phyloP scores from a whole-genome alignment of 2,113 vertebrate genomes.

The Spea bombifrons region DNA sequence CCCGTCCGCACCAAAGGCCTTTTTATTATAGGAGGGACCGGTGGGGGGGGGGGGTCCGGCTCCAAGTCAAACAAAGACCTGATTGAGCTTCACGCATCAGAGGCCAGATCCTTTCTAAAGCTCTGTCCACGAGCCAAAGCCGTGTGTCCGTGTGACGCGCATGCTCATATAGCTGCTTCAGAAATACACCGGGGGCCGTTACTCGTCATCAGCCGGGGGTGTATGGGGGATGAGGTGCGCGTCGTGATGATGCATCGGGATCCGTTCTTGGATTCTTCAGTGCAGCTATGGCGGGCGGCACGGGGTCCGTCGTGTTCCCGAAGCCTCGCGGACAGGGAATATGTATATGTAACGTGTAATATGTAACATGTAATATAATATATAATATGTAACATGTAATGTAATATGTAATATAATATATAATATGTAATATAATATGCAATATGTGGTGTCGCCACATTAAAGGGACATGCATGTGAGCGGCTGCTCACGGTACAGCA shows the following conservation, averaged over 20 bases:
- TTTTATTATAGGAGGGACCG: constrained; percentile 28
- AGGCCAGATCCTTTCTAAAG: constrained; percentile 1
- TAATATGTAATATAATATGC: too few relatives aligned
- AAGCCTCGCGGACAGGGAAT: too few relatives aligned
- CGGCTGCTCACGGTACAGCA: too few relatives aligned
- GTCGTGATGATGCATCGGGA: neutral
- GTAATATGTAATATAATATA: too few relatives aligned
- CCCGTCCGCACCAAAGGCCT: neutral
- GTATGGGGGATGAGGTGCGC: neutral
- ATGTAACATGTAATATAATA: too few relatives aligned
- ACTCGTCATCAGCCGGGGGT: neutral
- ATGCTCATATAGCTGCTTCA: neutral
- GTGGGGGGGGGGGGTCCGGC: constrained; percentile 3
- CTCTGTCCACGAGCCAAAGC: neutral
- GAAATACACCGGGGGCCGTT: neutral
- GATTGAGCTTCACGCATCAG: constrained; percentile 21
- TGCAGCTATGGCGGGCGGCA: neutral
- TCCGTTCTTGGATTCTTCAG: neutral
- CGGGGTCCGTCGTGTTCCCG: too few relatives aligned
- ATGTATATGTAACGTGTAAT: too few relatives aligned
- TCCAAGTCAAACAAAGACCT: constrained; percentile 4
- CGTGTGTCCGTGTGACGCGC: neutral
- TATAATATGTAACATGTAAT: too few relatives aligned
- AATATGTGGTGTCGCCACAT: too few relatives aligned
- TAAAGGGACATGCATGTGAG: too few relatives aligned